Evolutionary conservation across 2,797 vertebrate species (phyloP).

Genomic region (Siniperca scherzeri): DNA sequence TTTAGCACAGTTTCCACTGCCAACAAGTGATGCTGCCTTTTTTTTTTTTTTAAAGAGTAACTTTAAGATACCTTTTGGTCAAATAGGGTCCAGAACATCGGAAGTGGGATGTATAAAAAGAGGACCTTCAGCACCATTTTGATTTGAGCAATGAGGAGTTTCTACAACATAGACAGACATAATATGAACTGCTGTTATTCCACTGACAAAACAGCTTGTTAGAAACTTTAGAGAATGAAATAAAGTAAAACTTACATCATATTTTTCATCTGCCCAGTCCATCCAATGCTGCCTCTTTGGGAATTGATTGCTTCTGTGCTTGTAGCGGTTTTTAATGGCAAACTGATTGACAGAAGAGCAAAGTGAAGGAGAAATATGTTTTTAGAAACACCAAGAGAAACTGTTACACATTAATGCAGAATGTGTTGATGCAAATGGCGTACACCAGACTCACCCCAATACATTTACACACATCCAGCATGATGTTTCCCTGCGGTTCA

Average conservation of each 20-base stretch:
- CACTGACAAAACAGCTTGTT: background rate
- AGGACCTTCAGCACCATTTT: slow-evolving; percentile 96
- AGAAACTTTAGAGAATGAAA: background rate
- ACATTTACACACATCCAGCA: slow-evolving; percentile 91
- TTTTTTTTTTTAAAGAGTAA: background rate
- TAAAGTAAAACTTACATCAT: slow-evolving; percentile 84
- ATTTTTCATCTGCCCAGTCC: slow-evolving; percentile 96
- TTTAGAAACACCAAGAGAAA: slow-evolving; percentile 2
- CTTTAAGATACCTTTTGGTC: slow-evolving; percentile 93
- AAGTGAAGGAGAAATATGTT: background rate
- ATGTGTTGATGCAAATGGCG: slow-evolving; percentile 3
- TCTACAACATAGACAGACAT: slow-evolving; percentile 80
- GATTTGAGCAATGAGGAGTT: slow-evolving; percentile 91
- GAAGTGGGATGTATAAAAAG: slow-evolving; percentile 95
- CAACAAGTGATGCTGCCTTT: background rate
- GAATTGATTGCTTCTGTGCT: slow-evolving; percentile 85
- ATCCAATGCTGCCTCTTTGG: slow-evolving; percentile 95
- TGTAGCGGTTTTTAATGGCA: slow-evolving; percentile 92
- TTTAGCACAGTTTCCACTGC: slow-evolving; percentile 16
- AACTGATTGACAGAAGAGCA: slow-evolving; percentile 83
- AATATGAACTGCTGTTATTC: slow-evolving; percentile 6
- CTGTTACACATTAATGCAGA: background rate
- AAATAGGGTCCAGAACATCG: slow-evolving; percentile 98
- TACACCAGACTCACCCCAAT: slow-evolving; percentile 87
- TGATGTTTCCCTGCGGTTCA: slow-evolving; percentile 93